A percentile compares a stretch with the other conserved stretches of the same genome.
Evolutionary conservation across 2,113 vertebrate species (phyloP).

Genomic region (crab-eating macaque (Macaca fascicularis)): DNA sequence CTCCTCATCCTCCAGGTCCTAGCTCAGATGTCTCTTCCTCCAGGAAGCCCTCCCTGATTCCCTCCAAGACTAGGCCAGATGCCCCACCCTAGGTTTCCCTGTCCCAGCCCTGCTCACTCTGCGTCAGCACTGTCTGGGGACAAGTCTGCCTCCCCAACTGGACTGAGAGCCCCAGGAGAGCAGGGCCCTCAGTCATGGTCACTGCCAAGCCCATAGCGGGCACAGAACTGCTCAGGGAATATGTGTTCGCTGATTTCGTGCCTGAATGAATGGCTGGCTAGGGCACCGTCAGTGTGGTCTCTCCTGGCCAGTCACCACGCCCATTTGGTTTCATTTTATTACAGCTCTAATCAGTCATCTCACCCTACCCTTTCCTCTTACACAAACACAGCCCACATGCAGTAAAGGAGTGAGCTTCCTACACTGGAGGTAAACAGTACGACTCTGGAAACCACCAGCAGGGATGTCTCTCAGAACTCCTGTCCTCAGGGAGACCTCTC

Average conservation of each 20-base stretch:
- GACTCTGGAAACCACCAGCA: not conserved
- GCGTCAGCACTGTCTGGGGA: not conserved
- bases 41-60: not conserved
- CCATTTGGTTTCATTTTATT: not conserved
- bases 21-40: not conserved
- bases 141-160: not conserved
- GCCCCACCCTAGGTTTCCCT: not conserved
- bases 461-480: not conserved
- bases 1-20: not conserved
- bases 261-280: not conserved
- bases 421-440: not conserved
- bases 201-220: not conserved
- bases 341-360: not conserved
- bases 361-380: not conserved
- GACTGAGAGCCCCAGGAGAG: not conserved
- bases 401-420: not conserved
- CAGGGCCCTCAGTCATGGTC: not conserved
- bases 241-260: fast-evolving
- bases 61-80: not conserved
- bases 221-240: not conserved
- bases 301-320: not conserved
- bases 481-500: not conserved
- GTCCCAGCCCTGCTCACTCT: not conserved
- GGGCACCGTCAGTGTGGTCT: not conserved
- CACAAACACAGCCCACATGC: not conserved